phyloP scores from a whole-genome alignment of 2,113 vertebrate genomes.

The Tragelaphus strepsiceros region DNA sequence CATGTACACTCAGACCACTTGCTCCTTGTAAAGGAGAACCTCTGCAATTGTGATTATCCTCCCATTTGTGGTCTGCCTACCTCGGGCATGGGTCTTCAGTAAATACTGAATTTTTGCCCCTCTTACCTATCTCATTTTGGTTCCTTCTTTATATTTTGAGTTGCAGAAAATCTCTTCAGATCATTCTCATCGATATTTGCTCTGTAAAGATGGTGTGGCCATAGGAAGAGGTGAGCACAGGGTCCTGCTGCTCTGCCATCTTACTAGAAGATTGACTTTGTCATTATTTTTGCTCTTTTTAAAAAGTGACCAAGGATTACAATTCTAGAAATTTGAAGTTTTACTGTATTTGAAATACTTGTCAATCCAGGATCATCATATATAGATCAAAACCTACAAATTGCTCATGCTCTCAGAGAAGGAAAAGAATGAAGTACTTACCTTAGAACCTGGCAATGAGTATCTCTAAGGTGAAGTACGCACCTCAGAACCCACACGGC shows the following conservation, averaged over 20 bases:
- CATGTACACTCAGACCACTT: background rate
- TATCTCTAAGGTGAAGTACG: background rate
- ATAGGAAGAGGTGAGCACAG: background rate
- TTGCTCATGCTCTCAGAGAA: background rate
- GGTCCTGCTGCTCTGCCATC: background rate
- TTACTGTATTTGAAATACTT: background rate
- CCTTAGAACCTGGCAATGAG: background rate
- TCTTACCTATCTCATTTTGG: background rate
- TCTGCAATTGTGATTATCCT: background rate
- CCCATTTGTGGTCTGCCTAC: background rate
- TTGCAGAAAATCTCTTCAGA: background rate
- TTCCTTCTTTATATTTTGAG: background rate
- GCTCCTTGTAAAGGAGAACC: background rate
- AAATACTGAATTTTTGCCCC: background rate
- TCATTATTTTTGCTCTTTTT: background rate
- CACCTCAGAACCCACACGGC: background rate
- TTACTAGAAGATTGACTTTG: background rate
- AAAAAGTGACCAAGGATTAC: background rate
- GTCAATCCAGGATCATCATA: background rate
- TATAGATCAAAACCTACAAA: background rate
- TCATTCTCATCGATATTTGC: background rate
- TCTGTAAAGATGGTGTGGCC: background rate
- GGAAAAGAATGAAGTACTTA: background rate
- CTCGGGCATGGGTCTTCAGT: background rate
- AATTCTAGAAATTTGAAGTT: background rate